Conservation (phyloP, 1,140 invertebrate species). For the Drosophila aff. region DNA sequence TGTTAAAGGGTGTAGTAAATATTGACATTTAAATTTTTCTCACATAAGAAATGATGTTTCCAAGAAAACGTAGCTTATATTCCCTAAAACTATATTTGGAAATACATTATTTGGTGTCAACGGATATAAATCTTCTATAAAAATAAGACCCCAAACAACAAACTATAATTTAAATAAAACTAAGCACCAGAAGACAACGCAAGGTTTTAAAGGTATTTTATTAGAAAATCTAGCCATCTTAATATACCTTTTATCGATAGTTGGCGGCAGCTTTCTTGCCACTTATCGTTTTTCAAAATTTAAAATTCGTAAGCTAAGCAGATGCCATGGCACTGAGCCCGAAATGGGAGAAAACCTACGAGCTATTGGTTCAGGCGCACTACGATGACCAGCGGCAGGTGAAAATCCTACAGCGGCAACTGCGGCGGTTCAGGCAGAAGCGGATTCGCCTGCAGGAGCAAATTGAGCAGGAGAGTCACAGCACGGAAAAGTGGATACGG, state of each 20-base stretch:
- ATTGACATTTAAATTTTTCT: not conserved
- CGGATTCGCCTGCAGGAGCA: not conserved
- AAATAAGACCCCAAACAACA: not conserved
- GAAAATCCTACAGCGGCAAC: conserved; percentile 9
- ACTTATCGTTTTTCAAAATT: conserved; percentile 17
- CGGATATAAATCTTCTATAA: not conserved
- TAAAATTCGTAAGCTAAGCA: not conserved
- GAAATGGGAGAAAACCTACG: conserved; percentile 29
- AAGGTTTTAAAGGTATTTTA: too few species aligned
- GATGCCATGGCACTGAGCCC: not conserved
- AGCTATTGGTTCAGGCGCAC: conserved; percentile 9
- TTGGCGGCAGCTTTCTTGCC: not conserved
- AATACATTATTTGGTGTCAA: not conserved
- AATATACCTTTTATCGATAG: not conserved
- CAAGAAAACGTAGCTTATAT: not conserved
- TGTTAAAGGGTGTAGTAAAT: not conserved
- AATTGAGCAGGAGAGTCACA: conserved; percentile 9
- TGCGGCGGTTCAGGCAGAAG: not conserved
- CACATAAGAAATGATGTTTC: too few species aligned
- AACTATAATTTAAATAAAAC: not conserved
- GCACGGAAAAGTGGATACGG: not conserved
- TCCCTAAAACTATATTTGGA: not conserved
- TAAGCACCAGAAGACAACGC: not conserved
- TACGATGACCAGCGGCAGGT: conserved; percentile 5
- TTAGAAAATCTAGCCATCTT: not conserved